Conservation (phyloP, 2,113 vertebrate genomes). For the Rhinogobius similis region DNA sequence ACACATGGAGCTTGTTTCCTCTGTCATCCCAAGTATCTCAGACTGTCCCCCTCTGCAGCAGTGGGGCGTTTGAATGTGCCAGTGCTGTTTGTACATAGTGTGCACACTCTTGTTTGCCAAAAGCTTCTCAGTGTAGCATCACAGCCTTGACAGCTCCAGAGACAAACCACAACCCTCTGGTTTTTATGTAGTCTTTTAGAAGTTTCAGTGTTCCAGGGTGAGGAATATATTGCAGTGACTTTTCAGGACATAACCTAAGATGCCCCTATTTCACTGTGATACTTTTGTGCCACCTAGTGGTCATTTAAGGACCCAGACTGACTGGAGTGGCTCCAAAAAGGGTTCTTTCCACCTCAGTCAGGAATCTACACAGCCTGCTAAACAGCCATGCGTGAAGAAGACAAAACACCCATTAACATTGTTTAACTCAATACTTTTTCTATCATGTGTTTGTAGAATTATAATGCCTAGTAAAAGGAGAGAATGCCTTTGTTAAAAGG, state of each 20-base stretch:
- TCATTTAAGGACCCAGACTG: constrained; percentile 48
- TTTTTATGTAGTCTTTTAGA: constrained; percentile 57
- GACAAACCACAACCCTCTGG: constrained; percentile 43
- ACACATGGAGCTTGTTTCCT: constrained; percentile 24
- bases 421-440: constrained; percentile 16
- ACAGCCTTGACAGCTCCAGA: constrained; percentile 54
- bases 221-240: constrained; percentile 42
- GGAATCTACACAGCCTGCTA: constrained; percentile 49
- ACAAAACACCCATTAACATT: constrained; percentile 16
- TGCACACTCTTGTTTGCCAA: constrained; percentile 56
- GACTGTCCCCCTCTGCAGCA: constrained; percentile 17
- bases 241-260: constrained; percentile 53
- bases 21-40: constrained; percentile 23
- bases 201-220: constrained; percentile 40
- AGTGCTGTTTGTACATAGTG: constrained; percentile 58
- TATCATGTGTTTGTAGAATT: constrained; percentile 11
- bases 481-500: constrained; percentile 10
- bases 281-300: constrained; percentile 73
- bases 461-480: constrained; percentile 3
- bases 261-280: constrained; percentile 74
- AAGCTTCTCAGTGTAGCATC: constrained; percentile 59
- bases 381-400: constrained; percentile 55
- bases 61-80: constrained; percentile 51
- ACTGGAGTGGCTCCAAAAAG: constrained; percentile 26
- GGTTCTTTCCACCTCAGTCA: constrained; percentile 41